Evolutionary conservation across 1,140 invertebrate genomes (phyloP), one percentile per base, ranked within the genome.

Genomic region (Cataglyphis hispanica): DNA sequence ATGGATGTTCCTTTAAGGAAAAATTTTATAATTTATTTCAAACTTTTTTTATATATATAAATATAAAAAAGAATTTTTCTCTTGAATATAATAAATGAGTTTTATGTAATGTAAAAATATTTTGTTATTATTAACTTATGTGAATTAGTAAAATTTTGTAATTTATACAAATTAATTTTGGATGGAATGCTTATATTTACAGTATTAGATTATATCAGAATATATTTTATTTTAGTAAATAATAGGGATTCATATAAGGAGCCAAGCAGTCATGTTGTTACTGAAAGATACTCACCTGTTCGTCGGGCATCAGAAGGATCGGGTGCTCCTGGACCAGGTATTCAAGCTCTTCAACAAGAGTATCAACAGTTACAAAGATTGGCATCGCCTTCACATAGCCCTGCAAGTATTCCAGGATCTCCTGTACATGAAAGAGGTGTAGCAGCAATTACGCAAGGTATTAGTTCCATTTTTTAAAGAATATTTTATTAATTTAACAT

Each of bases 211-310:
- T 2, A 50, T 72, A 27, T 10, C 31, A 22, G 7, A 60, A 83
- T 66, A 6, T 61, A 53, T 77, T 88, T 80, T 43, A 72, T 86
- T 88, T 83, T 85, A 93, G 90, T 90, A 90, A 94, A 92, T 40
- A 93, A 90, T 64, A 93, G 94, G 88, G 95, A 95, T 76, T 95
- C 95, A 0, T 95, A 95, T 78, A 95, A 95, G 89, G 95, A 95
- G 78, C 93, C 95, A 60, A 95, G 93, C 78, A 91, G 91, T 34
- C 94, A 95, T 58, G 93, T 95, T 75, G 89, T 94, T n/a, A 96
- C 96, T 53, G 98, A 98, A 94, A 96, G 98, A 75, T 99, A 98
- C 93, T 98, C 98, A 84, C 98, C 98, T 0, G 98, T 99, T 16
- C 96, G 98, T 60, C 96, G 98, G 88, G 98, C 98, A 40, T 98